Percentiles rank a stretch among this genome's conserved stretches.
These are phyloP conservation scores for Mastomys coucha DNA, from an alignment of 2,113 vertebrate genomes.

Conservation along the genomic window DNA sequence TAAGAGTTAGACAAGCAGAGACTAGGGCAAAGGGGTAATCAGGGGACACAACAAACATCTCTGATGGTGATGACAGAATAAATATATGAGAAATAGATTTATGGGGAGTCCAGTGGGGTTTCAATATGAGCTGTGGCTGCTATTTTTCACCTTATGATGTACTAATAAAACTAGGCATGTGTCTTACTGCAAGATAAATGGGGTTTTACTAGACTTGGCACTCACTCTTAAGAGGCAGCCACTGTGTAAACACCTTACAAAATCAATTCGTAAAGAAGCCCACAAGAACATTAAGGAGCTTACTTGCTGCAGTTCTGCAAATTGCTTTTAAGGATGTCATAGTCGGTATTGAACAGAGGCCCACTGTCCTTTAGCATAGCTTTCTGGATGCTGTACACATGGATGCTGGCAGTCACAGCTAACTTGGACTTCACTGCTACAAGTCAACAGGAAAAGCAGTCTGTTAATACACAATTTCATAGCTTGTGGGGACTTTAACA, in stretches of 20 bases:
- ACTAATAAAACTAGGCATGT: conserved; percentile 81
- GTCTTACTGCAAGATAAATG: conserved; percentile 81
- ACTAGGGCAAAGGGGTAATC: conserved; percentile 51
- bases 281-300: conserved; percentile 83
- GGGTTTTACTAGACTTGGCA: conserved; percentile 83
- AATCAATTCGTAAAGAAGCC: conserved; percentile 82
- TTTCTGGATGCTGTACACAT: conserved; percentile 98
- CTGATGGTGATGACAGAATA: conserved; percentile 74
- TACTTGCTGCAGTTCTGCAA: conserved; percentile 95
- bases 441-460: conserved; percentile 74
- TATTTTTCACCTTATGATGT: conserved; percentile 83
- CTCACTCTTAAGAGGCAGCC: conserved; percentile 80
- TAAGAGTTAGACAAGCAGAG: conserved; percentile 61
- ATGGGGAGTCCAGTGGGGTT: conserved; percentile 74
- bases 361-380: conserved; percentile 95
- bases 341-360: conserved; percentile 96
- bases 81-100: conserved; percentile 81
- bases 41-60: conserved; percentile 65
- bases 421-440: conserved; percentile 94
- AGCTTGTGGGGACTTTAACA: conserved; percentile 63
- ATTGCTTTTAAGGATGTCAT: conserved; percentile 95
- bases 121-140: conserved; percentile 77
- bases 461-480: conserved; percentile 81
- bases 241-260: conserved; percentile 84
- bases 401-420: conserved; percentile 90